phyloP scores from a whole-genome alignment of 2,113 vertebrate genomes.

The Xenus cinereus region DNA sequence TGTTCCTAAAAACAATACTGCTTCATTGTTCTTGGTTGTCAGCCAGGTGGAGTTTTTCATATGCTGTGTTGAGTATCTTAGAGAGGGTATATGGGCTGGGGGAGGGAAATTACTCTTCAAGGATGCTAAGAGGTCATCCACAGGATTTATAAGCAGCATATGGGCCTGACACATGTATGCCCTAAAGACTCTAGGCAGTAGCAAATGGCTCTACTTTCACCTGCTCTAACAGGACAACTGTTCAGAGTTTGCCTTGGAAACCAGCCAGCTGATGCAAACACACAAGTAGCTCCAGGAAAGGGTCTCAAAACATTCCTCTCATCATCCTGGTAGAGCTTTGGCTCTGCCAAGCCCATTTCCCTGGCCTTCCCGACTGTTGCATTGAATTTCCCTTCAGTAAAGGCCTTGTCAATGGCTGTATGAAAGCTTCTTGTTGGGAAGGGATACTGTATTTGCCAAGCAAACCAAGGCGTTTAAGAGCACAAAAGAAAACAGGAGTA shows the following conservation, averaged over 20 bases:
- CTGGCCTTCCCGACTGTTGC: neutral
- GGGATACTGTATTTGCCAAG: neutral
- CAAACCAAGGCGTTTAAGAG: neutral
- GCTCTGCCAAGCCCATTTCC: neutral
- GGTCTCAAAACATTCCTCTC: conserved; percentile 14
- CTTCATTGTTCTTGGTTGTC: conserved; percentile 71
- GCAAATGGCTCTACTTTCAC: conserved; percentile 68
- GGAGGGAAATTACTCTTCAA: conserved; percentile 24
- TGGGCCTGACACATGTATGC: conserved; percentile 61
- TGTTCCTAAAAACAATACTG: conserved; percentile 66
- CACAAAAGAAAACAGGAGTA: neutral
- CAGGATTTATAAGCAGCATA: conserved; percentile 69
- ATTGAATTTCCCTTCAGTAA: neutral
- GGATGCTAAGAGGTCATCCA: conserved; percentile 62
- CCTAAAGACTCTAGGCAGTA: conserved; percentile 63
- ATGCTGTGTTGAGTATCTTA: neutral
- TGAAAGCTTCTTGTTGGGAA: neutral
- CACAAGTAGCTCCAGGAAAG: conserved; percentile 44
- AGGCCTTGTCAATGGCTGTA: neutral
- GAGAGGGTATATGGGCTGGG: neutral
- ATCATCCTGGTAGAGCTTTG: neutral
- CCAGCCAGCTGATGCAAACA: conserved; percentile 55
- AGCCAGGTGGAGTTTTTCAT: conserved; percentile 71
- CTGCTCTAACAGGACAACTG: conserved; percentile 72
- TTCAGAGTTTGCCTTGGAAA: conserved; percentile 67